Percentiles rank a stretch among this genome's conserved stretches.
Evolutionary conservation across 2,797 vertebrate genomes (phyloP).

Genomic region (Holocentrus rufus): DNA sequence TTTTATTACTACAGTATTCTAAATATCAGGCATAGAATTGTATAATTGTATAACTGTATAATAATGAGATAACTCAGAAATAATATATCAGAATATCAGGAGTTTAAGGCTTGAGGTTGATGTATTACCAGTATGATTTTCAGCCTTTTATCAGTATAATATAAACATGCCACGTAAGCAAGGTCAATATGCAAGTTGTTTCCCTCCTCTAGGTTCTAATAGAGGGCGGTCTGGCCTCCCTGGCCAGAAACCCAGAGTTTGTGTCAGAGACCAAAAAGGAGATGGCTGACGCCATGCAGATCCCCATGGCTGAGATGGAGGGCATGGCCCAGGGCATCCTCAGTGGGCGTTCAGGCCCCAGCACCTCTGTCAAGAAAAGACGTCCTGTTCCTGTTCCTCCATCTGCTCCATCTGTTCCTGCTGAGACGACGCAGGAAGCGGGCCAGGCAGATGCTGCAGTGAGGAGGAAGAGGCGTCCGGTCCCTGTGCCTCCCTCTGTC

Average conservation of each 20-base stretch:
- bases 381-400: slow-evolving; percentile 66
- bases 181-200: not conserved
- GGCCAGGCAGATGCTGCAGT: slow-evolving; percentile 66
- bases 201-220: slow-evolving; percentile 81
- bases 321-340: slow-evolving; percentile 79
- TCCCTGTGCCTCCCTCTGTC: slow-evolving; percentile 58
- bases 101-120: no score
- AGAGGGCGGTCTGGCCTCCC: slow-evolving; percentile 78
- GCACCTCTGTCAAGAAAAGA: slow-evolving; percentile 63
- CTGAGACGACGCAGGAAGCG: slow-evolving; percentile 32
- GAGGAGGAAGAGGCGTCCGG: slow-evolving; percentile 75
- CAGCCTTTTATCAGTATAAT: no score
- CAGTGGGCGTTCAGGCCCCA: slow-evolving; percentile 64
- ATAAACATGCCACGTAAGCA: not conserved
- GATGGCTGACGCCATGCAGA: slow-evolving; percentile 84
- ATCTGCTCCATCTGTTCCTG: not conserved
- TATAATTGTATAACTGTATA: no score
- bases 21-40: not conserved
- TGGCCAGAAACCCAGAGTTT: slow-evolving; percentile 82
- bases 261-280: slow-evolving; percentile 80
- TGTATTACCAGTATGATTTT: no score
- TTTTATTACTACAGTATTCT: not conserved
- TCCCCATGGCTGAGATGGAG: slow-evolving; percentile 83
- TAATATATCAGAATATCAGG: not conserved
- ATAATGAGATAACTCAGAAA: not conserved